A percentile compares a stretch with the other conserved stretches of the same genome.
These are phyloP conservation scores for Lasaia peninsularis DNA, from an alignment of 1,140 invertebrate genomes.

Conservation along the genomic window DNA sequence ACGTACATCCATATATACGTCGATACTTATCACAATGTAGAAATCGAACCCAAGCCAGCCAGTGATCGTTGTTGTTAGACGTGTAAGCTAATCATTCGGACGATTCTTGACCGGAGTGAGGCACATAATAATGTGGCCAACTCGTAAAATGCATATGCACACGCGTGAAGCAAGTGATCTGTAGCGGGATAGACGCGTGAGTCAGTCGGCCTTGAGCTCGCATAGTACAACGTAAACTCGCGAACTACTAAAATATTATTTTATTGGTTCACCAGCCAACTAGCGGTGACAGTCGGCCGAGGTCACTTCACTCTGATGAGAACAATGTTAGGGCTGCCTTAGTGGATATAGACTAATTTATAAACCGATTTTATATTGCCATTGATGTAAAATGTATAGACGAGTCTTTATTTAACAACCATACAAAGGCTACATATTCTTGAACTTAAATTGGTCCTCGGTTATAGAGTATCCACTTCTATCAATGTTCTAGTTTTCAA, in stretches of 20 bases:
- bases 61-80: no score
- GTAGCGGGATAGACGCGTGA: constrained; percentile 48
- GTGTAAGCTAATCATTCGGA: no score
- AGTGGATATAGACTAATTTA: constrained; percentile 13
- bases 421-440: no score
- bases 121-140: constrained; percentile 8
- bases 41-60: no score
- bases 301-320: constrained; percentile 30
- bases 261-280: constrained; percentile 49
- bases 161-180: constrained; percentile 30
- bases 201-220: constrained; percentile 59
- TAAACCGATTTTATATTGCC: background rate
- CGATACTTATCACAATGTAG: no score
- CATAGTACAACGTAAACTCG: constrained; percentile 45
- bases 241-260: constrained; percentile 59
- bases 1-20: no score
- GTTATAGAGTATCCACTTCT: no score
- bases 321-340: constrained; percentile 26
- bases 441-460: no score
- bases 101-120: no score
- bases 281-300: constrained; percentile 37
- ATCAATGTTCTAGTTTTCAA: no score
- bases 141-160: constrained; percentile 21
- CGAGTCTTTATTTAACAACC: no score
- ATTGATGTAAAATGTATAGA: no score